Evolutionary conservation across 2,113 vertebrate genomes (phyloP).

Genomic region (Malurus elegans): DNA sequence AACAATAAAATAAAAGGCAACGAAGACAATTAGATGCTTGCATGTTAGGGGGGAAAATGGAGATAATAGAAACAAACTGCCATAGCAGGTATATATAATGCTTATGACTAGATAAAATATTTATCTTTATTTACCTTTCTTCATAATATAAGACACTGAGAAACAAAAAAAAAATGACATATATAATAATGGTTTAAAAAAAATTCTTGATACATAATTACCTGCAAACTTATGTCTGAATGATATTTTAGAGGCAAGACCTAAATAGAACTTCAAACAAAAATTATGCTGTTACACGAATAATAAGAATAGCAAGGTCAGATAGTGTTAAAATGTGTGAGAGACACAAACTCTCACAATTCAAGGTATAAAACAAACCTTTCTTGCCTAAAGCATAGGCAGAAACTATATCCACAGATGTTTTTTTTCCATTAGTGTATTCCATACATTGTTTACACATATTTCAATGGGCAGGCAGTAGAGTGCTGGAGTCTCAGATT

Average conservation of each 20-base stretch:
- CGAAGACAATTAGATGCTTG: neutral
- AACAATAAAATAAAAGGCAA: neutral
- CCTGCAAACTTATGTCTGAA: neutral
- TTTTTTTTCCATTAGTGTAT: neutral
- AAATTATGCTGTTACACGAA: neutral
- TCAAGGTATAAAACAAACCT: neutral
- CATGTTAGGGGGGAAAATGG: neutral
- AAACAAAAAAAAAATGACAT: neutral
- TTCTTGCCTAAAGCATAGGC: neutral
- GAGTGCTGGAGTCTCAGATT: neutral
- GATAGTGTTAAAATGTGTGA: neutral
- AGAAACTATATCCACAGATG: neutral
- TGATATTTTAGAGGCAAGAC: neutral
- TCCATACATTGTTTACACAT: neutral
- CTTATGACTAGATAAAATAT: neutral
- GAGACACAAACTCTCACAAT: neutral
- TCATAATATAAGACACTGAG: neutral
- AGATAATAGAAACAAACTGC: neutral
- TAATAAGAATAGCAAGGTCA: neutral
- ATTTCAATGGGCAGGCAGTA: neutral
- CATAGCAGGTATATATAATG: neutral
- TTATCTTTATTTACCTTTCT: neutral
- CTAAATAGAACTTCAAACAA: neutral
- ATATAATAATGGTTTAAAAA: neutral
- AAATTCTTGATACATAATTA: neutral